Conservation (phyloP, 2,797 vertebrate species). For the Alosa sapidissima region DNA sequence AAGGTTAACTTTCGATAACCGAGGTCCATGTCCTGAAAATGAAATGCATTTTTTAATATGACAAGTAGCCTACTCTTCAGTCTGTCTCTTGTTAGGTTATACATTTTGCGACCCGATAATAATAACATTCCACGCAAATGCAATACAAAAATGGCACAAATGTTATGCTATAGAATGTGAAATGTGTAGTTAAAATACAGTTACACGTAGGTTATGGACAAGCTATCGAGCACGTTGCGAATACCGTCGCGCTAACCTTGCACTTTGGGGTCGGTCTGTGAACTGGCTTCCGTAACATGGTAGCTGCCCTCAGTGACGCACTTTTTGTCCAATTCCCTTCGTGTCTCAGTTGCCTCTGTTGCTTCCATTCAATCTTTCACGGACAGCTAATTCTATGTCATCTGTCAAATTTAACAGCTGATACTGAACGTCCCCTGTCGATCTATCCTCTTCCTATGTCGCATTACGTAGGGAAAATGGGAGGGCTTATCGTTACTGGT, state of each 20-base stretch:
- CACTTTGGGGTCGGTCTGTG: conserved; percentile 66
- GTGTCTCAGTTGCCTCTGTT: neutral
- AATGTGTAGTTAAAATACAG: neutral
- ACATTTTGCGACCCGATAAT: neutral
- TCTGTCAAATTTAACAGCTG: neutral
- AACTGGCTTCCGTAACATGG: conserved; percentile 57
- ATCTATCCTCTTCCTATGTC: conserved; percentile 11
- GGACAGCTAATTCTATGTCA: neutral
- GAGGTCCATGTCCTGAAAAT: conserved; percentile 80
- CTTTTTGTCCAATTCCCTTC: conserved; percentile 23
- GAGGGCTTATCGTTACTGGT: neutral
- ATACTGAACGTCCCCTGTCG: neutral
- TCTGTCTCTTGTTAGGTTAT: neutral
- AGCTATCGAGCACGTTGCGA: neutral
- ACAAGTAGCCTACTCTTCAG: neutral
- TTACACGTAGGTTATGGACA: neutral
- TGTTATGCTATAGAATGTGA: neutral
- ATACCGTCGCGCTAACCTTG: conserved; percentile 63
- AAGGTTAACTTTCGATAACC: conserved; percentile 91
- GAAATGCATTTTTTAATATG: neutral
- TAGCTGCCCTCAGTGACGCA: conserved; percentile 32
- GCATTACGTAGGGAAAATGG: conserved; percentile 13
- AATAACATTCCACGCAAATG: neutral
- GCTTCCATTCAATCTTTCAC: conserved; percentile 64
- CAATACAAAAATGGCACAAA: neutral